Evolutionary conservation across 2,888 invertebrate genomes (phyloP), one percentile per base, ranked within the genome.

Genomic region (Machimus rusticus): DNA sequence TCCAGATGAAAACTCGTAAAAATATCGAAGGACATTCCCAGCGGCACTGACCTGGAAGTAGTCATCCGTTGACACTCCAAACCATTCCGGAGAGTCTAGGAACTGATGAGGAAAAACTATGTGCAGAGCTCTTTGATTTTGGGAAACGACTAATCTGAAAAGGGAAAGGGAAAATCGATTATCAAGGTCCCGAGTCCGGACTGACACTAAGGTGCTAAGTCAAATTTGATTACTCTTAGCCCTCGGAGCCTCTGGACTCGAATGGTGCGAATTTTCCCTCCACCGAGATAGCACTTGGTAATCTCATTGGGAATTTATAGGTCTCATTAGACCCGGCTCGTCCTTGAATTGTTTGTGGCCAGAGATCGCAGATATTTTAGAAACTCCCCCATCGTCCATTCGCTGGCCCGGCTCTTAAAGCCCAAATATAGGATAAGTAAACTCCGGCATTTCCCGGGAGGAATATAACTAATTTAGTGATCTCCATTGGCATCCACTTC

Each of bases 51-150:
- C 97, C 94, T 97, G 97, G 93, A 97, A 97, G 92, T 94, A 96
- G 91, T 97, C 97, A 91, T 97, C 96, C 43, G 97, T 96, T 87
- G 96, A 96, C 78, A 97, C 97, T 89, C 97, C 97, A 93, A 97
- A 97, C 96, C 97, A 97, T 93, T 97, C 97, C 84, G 97, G 97
- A 89, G 97, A 97, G 93, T 97, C 97, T 89, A 97, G 94, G 94
- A 97, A 97, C 93, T 97, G 97, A 93, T 96, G 96, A 87, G 96
- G 96, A 93, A 96, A 96, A 92, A 97, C 96, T 92, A 97, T 96
- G 93, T 97, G 97, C 88, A 97, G 94, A 87, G 97, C 96, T 90
- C 96, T 94, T 91, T 96, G 96, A 93, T 96, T 96, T 93, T 97
- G 97, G 16, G 96, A 96, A 90, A 97, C 97, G 90, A 97, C 96